Conservation (phyloP, 2,797 vertebrate genomes). For the Silurus aristotelis region DNA sequence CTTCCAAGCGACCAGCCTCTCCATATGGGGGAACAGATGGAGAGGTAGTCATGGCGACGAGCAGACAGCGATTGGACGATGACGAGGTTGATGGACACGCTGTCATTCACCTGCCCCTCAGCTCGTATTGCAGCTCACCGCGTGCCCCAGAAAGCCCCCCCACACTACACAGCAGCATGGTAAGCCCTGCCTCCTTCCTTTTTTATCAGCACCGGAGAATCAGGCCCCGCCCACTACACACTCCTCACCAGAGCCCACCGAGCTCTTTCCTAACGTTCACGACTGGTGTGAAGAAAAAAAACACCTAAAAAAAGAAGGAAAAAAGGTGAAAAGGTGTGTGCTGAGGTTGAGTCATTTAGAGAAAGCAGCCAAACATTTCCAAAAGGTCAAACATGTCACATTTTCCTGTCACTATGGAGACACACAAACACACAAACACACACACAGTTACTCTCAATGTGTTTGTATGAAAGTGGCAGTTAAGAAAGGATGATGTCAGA, state of each 20-base stretch:
- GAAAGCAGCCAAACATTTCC: neutral
- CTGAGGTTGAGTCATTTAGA: neutral
- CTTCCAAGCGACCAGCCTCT: conserved; percentile 99
- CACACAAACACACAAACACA: neutral
- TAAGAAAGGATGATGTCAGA: neutral
- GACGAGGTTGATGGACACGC: conserved; percentile 93
- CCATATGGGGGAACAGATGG: conserved; percentile 99
- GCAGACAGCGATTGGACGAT: conserved; percentile 98
- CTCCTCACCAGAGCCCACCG: neutral
- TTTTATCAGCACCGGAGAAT: neutral
- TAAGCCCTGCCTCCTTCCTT: conserved; percentile 63
- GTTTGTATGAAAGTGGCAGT: neutral
- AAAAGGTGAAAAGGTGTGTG: neutral
- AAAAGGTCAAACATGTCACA: conserved; percentile 14
- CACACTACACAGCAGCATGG: conserved; percentile 82
- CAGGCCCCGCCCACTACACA: neutral
- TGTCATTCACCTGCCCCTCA: conserved; percentile 98
- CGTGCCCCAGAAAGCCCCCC: conserved; percentile 90
- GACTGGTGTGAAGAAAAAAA: neutral
- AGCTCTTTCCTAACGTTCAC: too few relatives aligned
- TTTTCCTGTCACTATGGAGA: neutral
- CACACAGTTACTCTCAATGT: neutral
- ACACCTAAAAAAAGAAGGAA: neutral
- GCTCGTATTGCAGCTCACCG: conserved; percentile 92
- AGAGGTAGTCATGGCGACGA: conserved; percentile 99